A percentile compares a stretch with the other conserved stretches of the same genome.
These are phyloP conservation scores for Hydropsyche tenuis DNA, from an alignment of 1,140 invertebrate genomes.

Conservation along the genomic window DNA sequence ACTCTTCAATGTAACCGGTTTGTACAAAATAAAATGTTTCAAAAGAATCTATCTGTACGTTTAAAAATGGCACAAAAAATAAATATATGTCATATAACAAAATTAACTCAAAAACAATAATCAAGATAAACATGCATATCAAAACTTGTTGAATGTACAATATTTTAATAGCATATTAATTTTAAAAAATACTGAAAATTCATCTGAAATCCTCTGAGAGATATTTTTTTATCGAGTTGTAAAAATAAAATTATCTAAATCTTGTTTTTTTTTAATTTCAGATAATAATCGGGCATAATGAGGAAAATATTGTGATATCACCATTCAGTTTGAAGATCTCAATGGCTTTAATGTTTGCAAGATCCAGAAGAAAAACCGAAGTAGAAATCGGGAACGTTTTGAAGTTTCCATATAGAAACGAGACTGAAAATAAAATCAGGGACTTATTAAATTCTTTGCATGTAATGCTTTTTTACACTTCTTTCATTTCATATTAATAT, in stretches of 20 bases:
- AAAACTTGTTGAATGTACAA: no score
- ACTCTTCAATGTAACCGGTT: no score
- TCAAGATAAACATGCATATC: no score
- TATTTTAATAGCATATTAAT: no score
- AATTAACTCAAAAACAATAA: no score
- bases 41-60: no score
- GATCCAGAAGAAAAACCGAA: conserved; percentile 69
- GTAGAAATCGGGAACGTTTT: conserved; percentile 67
- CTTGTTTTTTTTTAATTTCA: conserved; percentile 40
- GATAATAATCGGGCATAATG: conserved; percentile 54
- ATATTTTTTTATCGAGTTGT: neutral
- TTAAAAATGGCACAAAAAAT: no score
- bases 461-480: conserved; percentile 51
- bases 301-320: conserved; percentile 76
- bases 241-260: neutral
- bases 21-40: neutral
- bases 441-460: conserved; percentile 62
- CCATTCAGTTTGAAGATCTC: conserved; percentile 81
- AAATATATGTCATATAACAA: no score
- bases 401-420: conserved; percentile 61
- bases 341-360: conserved; percentile 75
- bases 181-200: no score
- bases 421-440: conserved; percentile 63
- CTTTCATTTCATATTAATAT: neutral
- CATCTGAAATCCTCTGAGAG: no score